Evolutionary conservation across 2,797 vertebrate genomes (phyloP).

Genomic region (Acanthurus lineatus): DNA sequence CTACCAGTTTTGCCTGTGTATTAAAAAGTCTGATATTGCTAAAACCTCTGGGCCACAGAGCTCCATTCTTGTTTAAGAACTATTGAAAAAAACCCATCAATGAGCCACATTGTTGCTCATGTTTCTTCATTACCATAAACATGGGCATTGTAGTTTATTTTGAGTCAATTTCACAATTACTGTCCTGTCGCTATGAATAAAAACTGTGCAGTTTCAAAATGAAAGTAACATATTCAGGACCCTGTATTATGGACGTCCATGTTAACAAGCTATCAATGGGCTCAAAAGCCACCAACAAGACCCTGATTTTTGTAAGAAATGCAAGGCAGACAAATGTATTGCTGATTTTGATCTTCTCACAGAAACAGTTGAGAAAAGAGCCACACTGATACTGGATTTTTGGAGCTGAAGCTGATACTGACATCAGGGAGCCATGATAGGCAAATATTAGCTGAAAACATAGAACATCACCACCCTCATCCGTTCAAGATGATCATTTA

Average conservation of each 20-base stretch:
- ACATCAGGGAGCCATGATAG: too few relatives aligned
- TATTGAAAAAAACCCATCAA: conserved; percentile 1
- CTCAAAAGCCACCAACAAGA: too few relatives aligned
- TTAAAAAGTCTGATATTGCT: too few relatives aligned
- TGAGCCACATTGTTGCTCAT: neutral
- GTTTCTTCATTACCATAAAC: neutral
- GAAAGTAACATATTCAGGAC: neutral
- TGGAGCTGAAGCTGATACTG: too few relatives aligned
- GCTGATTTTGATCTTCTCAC: too few relatives aligned
- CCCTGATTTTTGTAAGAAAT: too few relatives aligned
- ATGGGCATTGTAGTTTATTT: neutral
- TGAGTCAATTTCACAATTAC: neutral
- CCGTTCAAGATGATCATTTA: neutral
- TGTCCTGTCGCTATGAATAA: conserved; percentile 13
- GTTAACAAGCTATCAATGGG: too few relatives aligned
- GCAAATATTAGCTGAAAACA: neutral
- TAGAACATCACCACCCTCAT: neutral
- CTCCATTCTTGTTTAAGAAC: neutral
- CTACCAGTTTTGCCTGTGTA: too few relatives aligned
- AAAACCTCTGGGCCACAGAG: neutral
- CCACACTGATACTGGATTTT: too few relatives aligned
- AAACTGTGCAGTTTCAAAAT: neutral
- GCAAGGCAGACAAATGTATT: too few relatives aligned
- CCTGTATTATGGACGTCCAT: neutral
- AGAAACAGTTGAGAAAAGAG: too few relatives aligned